These are phyloP conservation scores for Ictidomys tridecemlineatus DNA, from an alignment of 2,113 vertebrate species.

Conservation along the genomic window DNA sequence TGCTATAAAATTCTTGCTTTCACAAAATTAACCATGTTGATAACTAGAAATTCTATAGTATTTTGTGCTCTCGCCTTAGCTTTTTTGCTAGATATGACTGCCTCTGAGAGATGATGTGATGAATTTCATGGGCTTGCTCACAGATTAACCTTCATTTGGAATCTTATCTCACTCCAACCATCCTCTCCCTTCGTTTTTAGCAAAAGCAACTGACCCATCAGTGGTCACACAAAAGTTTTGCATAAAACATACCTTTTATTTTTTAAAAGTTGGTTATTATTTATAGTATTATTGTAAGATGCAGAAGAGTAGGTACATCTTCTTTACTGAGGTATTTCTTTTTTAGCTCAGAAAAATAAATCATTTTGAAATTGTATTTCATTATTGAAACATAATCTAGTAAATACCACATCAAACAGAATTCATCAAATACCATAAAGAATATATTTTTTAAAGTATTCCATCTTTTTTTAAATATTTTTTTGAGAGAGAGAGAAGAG, in stretches of 20 bases:
- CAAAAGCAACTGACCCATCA: conserved; percentile 4
- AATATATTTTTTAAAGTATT: too few species aligned
- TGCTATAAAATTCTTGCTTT: conserved; percentile 36
- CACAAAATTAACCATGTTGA: not conserved
- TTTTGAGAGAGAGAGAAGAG: too few species aligned
- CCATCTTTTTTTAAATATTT: too few species aligned
- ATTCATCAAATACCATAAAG: conserved; percentile 4
- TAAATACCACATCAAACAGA: conserved; percentile 54
- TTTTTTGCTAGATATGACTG: conserved; percentile 9
- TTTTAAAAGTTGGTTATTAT: conserved; percentile 24
- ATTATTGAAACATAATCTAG: conserved; percentile 49
- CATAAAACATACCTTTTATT: conserved; percentile 21
- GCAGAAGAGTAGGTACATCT: not conserved
- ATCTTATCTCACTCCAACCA: not conserved
- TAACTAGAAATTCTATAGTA: not conserved
- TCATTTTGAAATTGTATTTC: conserved; percentile 57
- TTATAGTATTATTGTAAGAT: conserved; percentile 29
- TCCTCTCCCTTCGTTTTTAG: not conserved
- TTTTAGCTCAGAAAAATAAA: not conserved
- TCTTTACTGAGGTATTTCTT: conserved; percentile 26
- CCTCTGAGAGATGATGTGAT: not conserved
- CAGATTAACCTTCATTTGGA: not conserved
- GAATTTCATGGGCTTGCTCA: not conserved
- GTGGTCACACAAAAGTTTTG: not conserved
- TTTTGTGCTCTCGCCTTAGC: not conserved